Conservation (phyloP, 53 echinoderm and acorn worm species). For the Arbacia lixula region DNA sequence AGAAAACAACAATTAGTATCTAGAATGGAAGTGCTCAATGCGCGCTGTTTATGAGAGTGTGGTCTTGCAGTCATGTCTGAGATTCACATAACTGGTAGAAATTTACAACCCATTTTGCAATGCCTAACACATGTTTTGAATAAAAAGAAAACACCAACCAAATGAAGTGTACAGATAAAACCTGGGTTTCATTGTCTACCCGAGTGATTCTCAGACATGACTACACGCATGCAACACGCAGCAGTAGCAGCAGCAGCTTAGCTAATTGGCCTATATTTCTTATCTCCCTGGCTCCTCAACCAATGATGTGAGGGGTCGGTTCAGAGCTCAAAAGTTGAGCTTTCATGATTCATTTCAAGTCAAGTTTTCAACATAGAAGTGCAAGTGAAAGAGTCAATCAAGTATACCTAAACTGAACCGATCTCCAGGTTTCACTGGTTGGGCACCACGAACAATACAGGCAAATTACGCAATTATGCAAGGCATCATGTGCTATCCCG, state of each 20-base stretch:
- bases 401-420: not conserved
- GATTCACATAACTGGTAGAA: slow-evolving; percentile 9
- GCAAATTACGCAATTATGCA: slow-evolving; percentile 25
- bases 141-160: too few species aligned
- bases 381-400: not conserved
- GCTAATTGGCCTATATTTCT: slow-evolving; percentile 41
- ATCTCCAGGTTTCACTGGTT: slow-evolving; percentile 31
- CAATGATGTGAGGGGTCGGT: slow-evolving; percentile 6
- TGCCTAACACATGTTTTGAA: too few species aligned
- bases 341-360: not conserved
- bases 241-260: not conserved
- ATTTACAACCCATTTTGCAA: too few species aligned
- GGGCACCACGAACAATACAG: slow-evolving; percentile 35
- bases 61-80: slow-evolving; percentile 38
- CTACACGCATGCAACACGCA: slow-evolving; percentile 31
- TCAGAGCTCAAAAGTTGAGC: not conserved
- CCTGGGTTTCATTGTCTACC: slow-evolving; percentile 3
- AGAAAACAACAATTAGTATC: slow-evolving; percentile 39
- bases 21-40: not conserved
- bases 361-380: not conserved
- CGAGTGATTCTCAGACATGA: slow-evolving; percentile 25
- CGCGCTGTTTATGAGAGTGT: slow-evolving; percentile 27
- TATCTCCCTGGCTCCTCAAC: slow-evolving; percentile 1
- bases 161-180: too few species aligned
- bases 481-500: not conserved